A percentile compares a stretch with the other conserved stretches of the same genome.
phyloP scores from a whole-genome alignment of 2,113 vertebrate species.

The Blennius ocellaris region DNA sequence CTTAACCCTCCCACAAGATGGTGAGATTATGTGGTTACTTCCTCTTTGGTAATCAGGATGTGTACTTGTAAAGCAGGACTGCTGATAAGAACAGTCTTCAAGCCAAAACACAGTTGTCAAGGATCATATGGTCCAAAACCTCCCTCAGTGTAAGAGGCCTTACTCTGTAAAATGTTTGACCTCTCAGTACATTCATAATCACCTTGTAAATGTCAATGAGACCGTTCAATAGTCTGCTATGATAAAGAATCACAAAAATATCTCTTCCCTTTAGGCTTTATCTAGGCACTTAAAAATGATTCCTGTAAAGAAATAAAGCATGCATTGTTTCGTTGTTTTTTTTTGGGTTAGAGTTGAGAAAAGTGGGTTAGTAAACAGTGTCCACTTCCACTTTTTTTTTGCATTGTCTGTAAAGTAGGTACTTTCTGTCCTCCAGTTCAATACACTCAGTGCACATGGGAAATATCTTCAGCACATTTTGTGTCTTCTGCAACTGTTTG shows the following conservation, averaged over 20 bases:
- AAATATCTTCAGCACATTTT: slow-evolving; percentile 2
- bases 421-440: too few relatives aligned
- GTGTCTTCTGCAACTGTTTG: neutral
- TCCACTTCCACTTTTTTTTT: slow-evolving; percentile 67
- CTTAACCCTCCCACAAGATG: slow-evolving; percentile 18
- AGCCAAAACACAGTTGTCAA: slow-evolving; percentile 32
- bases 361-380: slow-evolving; percentile 87
- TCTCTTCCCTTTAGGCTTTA: slow-evolving; percentile 79
- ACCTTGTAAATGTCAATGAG: slow-evolving; percentile 32
- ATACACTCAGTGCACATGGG: slow-evolving; percentile 18
- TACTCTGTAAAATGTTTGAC: slow-evolving; percentile 42
- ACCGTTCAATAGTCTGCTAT: slow-evolving; percentile 55
- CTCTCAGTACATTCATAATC: slow-evolving; percentile 60
- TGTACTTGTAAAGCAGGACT: slow-evolving; percentile 40
- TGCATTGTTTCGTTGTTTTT: slow-evolving; percentile 80
- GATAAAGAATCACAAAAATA: slow-evolving; percentile 86
- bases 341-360: slow-evolving; percentile 45
- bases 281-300: slow-evolving; percentile 90
- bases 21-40: slow-evolving; percentile 66
- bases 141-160: slow-evolving; percentile 51
- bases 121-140: slow-evolving; percentile 12
- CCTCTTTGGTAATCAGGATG: slow-evolving; percentile 71
- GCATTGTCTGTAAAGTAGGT: slow-evolving; percentile 48
- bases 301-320: slow-evolving; percentile 89
- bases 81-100: slow-evolving; percentile 60